Percentiles rank a stretch among this genome's conserved stretches.
phyloP scores from a whole-genome alignment of 1,140 invertebrate genomes.

The Hycleus cichorii region DNA sequence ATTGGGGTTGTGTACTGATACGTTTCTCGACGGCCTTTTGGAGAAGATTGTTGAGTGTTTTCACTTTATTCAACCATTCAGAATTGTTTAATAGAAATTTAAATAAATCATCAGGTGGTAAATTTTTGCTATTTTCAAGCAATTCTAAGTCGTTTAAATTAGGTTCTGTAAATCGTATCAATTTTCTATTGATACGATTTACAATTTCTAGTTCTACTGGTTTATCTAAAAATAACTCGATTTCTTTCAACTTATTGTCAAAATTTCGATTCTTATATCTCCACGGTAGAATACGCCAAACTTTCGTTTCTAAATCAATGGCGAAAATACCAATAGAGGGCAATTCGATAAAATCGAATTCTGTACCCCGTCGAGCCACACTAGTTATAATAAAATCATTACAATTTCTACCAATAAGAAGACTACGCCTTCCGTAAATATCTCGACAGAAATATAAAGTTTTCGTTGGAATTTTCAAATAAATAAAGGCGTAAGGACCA shows the following conservation, averaged over 20 bases:
- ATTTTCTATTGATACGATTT: background rate
- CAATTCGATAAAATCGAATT: conserved; percentile 56
- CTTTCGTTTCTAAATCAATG: conserved; percentile 46
- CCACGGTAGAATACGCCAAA: conserved; percentile 44
- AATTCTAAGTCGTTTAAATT: conserved; percentile 11
- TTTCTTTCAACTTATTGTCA: conserved; percentile 34
- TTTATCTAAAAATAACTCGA: conserved; percentile 38
- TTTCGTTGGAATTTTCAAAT: conserved; percentile 55
- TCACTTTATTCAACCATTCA: conserved; percentile 40
- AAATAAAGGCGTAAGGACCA: conserved; percentile 81
- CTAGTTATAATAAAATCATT: conserved; percentile 49
- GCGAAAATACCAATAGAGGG: conserved; percentile 65
- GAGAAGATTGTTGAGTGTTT: conserved; percentile 49
- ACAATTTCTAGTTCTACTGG: conserved; percentile 29
- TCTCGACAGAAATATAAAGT: conserved; percentile 80
- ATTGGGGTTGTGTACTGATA: conserved; percentile 54
- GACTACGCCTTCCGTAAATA: conserved; percentile 73
- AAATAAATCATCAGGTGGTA: conserved; percentile 36
- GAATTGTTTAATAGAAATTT: conserved; percentile 40
- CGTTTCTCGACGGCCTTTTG: conserved; percentile 56
- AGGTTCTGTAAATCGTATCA: conserved; percentile 16
- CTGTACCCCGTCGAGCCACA: conserved; percentile 49
- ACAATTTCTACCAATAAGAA: conserved; percentile 56
- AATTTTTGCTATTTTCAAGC: conserved; percentile 17
- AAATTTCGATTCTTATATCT: conserved; percentile 35